Percentiles rank a stretch among this genome's conserved stretches.
phyloP scores from a whole-genome alignment of 2,113 vertebrate species.

The Paramisgurnus dabryanus region DNA sequence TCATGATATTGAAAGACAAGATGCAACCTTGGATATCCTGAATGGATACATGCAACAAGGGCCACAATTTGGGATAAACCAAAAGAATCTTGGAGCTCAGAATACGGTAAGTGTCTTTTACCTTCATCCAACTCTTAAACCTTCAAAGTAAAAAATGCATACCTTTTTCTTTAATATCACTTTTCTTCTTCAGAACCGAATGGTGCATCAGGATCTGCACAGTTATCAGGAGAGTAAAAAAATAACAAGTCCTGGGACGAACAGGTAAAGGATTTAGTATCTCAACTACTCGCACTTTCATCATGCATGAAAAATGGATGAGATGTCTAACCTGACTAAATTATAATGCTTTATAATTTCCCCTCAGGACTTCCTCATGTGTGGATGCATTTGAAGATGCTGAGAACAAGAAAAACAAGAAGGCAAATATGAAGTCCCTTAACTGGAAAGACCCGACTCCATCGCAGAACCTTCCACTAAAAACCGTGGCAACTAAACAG shows the following conservation, averaged over 20 bases:
- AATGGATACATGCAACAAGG: slow-evolving; percentile 70
- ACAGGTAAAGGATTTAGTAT: slow-evolving; percentile 72
- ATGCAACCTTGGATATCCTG: slow-evolving; percentile 67
- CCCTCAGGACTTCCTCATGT: slow-evolving; percentile 57
- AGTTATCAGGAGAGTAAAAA: slow-evolving; percentile 81
- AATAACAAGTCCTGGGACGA: slow-evolving; percentile 68
- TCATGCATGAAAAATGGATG: background rate
- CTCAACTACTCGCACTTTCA: background rate
- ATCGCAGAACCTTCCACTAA: slow-evolving; percentile 62
- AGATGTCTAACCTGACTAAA: too few species aligned
- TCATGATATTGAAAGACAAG: slow-evolving; percentile 58
- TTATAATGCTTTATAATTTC: too few species aligned
- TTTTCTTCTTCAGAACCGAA: slow-evolving; percentile 76
- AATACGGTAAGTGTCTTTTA: slow-evolving; percentile 79
- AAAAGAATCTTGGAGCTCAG: slow-evolving; percentile 74
- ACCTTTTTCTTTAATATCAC: slow-evolving; percentile 8
- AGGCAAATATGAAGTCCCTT: slow-evolving; percentile 37
- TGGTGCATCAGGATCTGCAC: slow-evolving; percentile 81
- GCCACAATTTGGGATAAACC: slow-evolving; percentile 52
- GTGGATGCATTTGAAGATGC: slow-evolving; percentile 71
- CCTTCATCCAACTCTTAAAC: background rate
- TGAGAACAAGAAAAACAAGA: slow-evolving; percentile 73
- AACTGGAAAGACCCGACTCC: slow-evolving; percentile 55
- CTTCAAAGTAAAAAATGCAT: background rate
- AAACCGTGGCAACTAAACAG: slow-evolving; percentile 68